phyloP scores from a whole-genome alignment of 2,888 invertebrate species.

The Notodonta dromedarius region DNA sequence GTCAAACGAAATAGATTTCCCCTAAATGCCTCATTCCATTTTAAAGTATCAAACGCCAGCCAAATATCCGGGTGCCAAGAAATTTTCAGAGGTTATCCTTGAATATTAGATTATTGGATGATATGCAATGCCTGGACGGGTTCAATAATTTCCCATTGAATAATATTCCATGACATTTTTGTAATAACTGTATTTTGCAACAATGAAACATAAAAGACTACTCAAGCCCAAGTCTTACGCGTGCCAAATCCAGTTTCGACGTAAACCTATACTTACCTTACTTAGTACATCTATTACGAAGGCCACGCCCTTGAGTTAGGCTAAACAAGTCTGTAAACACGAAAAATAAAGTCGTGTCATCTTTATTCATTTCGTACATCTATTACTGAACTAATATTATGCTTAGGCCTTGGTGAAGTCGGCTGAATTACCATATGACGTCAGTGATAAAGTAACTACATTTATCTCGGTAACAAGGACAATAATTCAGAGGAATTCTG shows the following conservation, averaged over 20 bases:
- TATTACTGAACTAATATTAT: constrained; percentile 3
- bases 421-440: not conserved
- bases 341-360: constrained; percentile 1
- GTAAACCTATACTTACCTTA: not conserved
- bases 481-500: constrained; percentile 6
- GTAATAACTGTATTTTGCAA: no score
- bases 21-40: no score
- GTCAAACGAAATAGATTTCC: no score
- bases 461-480: not conserved
- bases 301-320: not conserved
- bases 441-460: not conserved
- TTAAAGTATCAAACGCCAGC: no score
- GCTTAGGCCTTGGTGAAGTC: not conserved
- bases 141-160: no score
- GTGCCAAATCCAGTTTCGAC: not conserved
- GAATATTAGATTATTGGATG: no score
- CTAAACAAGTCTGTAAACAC: not conserved
- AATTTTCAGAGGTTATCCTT: no score
- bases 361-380: constrained; percentile 8
- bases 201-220: no score
- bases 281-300: not conserved
- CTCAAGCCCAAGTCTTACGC: not conserved
- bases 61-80: no score
- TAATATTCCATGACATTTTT: no score
- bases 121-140: no score